phyloP scores from a whole-genome alignment of 2,113 vertebrate species.

The Psittacula cyanocephala region DNA sequence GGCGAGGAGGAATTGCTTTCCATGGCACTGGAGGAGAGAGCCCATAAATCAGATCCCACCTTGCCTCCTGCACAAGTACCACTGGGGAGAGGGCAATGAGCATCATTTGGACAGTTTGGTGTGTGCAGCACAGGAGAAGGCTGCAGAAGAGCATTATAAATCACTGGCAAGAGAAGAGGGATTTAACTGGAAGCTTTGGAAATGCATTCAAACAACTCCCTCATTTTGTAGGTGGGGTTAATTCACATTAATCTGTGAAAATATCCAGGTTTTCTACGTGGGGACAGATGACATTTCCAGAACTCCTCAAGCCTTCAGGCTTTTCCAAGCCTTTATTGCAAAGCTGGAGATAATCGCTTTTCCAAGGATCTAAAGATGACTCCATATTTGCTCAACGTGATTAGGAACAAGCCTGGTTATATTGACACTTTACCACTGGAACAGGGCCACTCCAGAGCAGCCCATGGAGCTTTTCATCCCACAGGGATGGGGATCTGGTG shows the following conservation, averaged over 20 bases:
- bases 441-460: not conserved
- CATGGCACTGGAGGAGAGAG: not conserved
- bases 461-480: not conserved
- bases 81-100: not conserved
- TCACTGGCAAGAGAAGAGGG: not conserved
- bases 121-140: accelerated
- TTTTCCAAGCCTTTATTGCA: not conserved
- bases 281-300: conserved; percentile 1
- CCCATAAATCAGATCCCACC: not conserved
- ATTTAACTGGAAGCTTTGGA: not conserved
- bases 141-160: not conserved
- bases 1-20: not conserved
- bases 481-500: accelerated
- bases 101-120: accelerated
- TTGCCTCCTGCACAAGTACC: not conserved
- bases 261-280: not conserved
- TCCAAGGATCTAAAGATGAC: not conserved
- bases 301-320: not conserved
- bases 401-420: not conserved
- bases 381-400: not conserved
- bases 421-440: not conserved
- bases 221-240: not conserved
- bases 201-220: not conserved
- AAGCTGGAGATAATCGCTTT: conserved; percentile 34
- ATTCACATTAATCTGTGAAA: not conserved